phyloP scores from a whole-genome alignment of 2,113 vertebrate genomes.

The Microcebus tavaratra region DNA sequence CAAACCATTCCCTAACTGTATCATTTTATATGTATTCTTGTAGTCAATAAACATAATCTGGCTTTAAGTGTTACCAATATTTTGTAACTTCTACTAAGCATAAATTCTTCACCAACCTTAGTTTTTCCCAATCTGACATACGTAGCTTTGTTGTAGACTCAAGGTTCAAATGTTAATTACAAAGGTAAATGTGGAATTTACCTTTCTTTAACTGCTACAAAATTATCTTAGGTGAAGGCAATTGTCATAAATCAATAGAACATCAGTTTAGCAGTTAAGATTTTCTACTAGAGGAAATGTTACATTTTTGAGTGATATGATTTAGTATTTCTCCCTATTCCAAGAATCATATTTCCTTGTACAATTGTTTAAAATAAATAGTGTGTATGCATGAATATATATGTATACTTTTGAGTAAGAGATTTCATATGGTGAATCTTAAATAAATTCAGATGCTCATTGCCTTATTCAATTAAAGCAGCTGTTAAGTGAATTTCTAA shows the following conservation, averaged over 20 bases:
- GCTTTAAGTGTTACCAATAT: background rate
- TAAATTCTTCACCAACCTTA: background rate
- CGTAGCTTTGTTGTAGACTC: background rate
- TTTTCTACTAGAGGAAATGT: background rate
- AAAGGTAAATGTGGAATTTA: background rate
- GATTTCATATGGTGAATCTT: background rate
- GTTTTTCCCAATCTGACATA: background rate
- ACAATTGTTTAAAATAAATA: background rate
- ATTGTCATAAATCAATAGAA: background rate
- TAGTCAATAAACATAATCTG: background rate
- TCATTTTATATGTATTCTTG: background rate
- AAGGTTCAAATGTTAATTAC: background rate
- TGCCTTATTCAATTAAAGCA: constrained; percentile 48
- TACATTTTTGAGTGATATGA: background rate
- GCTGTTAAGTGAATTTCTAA: constrained; percentile 39
- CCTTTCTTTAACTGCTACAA: background rate
- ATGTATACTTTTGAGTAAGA: background rate
- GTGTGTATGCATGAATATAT: background rate
- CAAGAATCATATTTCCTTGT: background rate
- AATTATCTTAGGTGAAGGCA: background rate
- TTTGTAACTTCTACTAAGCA: background rate
- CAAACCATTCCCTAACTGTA: background rate
- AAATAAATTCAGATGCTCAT: constrained; percentile 20
- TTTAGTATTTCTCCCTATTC: background rate
- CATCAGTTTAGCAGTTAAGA: background rate